Evolutionary conservation across 2,113 vertebrate genomes (phyloP).

Genomic region (Tragelaphus strepsiceros): DNA sequence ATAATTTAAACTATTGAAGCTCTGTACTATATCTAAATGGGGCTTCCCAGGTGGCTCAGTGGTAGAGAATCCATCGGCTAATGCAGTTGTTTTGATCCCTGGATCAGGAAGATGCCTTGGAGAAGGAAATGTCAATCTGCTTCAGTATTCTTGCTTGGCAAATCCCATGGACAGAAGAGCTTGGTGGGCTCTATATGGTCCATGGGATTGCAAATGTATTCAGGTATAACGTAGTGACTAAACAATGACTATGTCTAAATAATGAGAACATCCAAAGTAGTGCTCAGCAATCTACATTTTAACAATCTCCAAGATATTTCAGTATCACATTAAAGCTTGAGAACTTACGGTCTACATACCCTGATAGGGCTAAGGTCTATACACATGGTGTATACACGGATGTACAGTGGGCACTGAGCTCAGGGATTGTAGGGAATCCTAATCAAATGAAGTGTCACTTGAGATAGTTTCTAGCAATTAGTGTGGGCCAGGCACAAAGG

Average conservation of each 20-base stretch:
- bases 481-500: background rate
- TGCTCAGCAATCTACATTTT: background rate
- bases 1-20: background rate
- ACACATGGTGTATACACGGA: fast-evolving
- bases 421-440: background rate
- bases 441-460: background rate
- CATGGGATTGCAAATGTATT: background rate
- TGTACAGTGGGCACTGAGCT: background rate
- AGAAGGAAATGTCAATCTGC: background rate
- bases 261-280: background rate
- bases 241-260: background rate
- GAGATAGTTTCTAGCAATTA: background rate
- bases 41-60: background rate
- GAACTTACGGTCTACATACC: background rate
- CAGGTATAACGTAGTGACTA: background rate
- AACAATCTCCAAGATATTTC: background rate
- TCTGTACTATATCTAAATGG: background rate
- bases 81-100: background rate
- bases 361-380: background rate
- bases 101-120: background rate
- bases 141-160: background rate
- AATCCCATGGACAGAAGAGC: background rate
- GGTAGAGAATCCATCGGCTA: background rate
- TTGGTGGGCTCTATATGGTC: background rate
- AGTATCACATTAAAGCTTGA: background rate